Evolutionary conservation across 2,113 vertebrate species (phyloP).

Genomic region (Anguilla japonica): DNA sequence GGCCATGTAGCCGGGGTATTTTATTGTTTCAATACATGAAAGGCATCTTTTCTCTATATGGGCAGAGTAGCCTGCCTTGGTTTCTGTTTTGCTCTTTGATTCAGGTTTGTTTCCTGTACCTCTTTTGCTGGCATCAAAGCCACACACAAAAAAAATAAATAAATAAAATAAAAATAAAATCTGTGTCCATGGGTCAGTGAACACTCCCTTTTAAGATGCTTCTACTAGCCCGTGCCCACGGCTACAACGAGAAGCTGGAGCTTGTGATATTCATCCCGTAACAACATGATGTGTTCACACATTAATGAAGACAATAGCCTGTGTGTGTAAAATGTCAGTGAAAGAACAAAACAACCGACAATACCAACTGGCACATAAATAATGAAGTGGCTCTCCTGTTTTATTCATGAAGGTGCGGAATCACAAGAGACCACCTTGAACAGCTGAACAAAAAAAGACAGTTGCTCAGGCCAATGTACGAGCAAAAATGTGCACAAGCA

Average conservation of each 20-base stretch:
- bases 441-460: background rate
- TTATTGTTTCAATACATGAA: too few species aligned
- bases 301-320: slow-evolving; percentile 42
- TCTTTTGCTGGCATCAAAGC: background rate
- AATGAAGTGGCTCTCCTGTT: slow-evolving; percentile 47
- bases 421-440: slow-evolving; percentile 21
- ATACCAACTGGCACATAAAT: slow-evolving; percentile 47
- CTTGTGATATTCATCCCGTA: slow-evolving; percentile 9
- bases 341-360: slow-evolving; percentile 31
- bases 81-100: too few species aligned
- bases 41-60: too few species aligned
- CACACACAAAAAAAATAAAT: too few species aligned
- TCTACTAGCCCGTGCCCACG: background rate
- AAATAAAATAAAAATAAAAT: too few species aligned
- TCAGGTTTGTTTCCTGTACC: background rate
- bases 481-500: background rate
- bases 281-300: slow-evolving; percentile 45
- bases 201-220: background rate
- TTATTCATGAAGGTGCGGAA: slow-evolving; percentile 57
- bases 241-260: background rate
- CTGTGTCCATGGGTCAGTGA: background rate
- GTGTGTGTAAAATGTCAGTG: slow-evolving; percentile 34
- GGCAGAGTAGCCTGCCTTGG: too few species aligned
- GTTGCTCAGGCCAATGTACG: background rate
- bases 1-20: too few species aligned